These are phyloP conservation scores for Pristionchus exspectatus DNA, from an alignment of 2,888 invertebrate species.

Conservation along the genomic window DNA sequence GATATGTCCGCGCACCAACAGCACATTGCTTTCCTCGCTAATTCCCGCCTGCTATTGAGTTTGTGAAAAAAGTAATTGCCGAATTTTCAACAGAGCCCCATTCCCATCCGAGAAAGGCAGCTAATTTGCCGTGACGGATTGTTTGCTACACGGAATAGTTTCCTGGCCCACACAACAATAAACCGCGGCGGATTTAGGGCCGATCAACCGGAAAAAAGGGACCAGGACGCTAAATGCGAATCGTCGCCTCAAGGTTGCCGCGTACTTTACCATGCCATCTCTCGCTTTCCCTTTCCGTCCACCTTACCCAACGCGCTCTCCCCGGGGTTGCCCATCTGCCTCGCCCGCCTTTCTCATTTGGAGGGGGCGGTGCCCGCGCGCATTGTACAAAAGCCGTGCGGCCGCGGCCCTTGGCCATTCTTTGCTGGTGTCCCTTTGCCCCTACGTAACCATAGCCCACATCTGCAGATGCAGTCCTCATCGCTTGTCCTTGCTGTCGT, in stretches of 20 bases:
- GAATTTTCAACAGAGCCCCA: neutral
- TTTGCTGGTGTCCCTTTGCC: neutral
- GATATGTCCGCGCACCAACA: too few species aligned
- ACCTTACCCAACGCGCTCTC: neutral
- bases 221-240: neutral
- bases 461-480: conserved; percentile 21
- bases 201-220: neutral
- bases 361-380: too few species aligned
- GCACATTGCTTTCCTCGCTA: too few species aligned
- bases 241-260: conserved; percentile 4
- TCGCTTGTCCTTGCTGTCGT: neutral
- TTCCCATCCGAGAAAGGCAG: neutral
- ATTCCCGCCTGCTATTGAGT: too few species aligned
- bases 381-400: too few species aligned
- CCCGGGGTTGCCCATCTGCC: too few species aligned
- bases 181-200: neutral
- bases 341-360: too few species aligned
- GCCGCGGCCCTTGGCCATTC: neutral
- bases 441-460: neutral
- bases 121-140: neutral
- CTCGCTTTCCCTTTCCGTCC: neutral
- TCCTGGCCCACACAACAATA: neutral
- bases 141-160: neutral
- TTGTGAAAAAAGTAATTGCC: too few species aligned
- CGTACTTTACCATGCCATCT: conserved; percentile 33